Evolutionary conservation across 2,113 vertebrate genomes (phyloP), one percentile per base, ranked within the genome.

Genomic region (Neogobius melanostomus): DNA sequence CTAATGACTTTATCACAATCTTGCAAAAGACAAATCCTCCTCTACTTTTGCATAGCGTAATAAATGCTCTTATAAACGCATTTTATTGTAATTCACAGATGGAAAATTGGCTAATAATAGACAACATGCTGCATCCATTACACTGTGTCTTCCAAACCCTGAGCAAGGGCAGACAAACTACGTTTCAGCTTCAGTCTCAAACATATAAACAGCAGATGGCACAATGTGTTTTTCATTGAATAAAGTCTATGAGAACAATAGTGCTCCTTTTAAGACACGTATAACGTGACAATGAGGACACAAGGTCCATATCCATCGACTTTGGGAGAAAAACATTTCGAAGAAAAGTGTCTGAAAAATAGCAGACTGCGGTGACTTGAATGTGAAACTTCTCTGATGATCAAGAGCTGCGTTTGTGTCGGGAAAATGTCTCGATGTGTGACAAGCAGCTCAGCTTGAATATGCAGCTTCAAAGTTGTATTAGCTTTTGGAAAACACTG

Each of bases 391-490:
- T 67, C 21, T 59, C 63, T 53, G 42, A 70, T 68, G 67, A 77
- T 71, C 71, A 74, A 64, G 77, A 36, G 51, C n/a, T 36, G 50
- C 11, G 75, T 75, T 75, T 65, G 54, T 68, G 56, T 69, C 62
- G 74, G 57, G 75, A 74, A 52, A 52, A 52, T 28, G 8, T 66
- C 60, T 71, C 43, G 49, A 64, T 42, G 47, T 45, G 56, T 72
- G 75, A 75, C 68, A 75, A 62, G 43, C n/a, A 17, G 9, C 48
- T 69, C 42, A 46, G 61, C 10, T 50, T 46, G 65, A 79, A 72
- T 75, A 48, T 57, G 42, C 68, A 14, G 50, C 61, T 69, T 78
- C 69, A 79, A 69, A 69, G 71, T 72, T 17, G 57, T 45, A 72
- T 75, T 36, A 54, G 49, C 43, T 21, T 36, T 43, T 0, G 0